Conservation (phyloP, 2,113 vertebrate genomes). For the Pterocles orientalis region DNA sequence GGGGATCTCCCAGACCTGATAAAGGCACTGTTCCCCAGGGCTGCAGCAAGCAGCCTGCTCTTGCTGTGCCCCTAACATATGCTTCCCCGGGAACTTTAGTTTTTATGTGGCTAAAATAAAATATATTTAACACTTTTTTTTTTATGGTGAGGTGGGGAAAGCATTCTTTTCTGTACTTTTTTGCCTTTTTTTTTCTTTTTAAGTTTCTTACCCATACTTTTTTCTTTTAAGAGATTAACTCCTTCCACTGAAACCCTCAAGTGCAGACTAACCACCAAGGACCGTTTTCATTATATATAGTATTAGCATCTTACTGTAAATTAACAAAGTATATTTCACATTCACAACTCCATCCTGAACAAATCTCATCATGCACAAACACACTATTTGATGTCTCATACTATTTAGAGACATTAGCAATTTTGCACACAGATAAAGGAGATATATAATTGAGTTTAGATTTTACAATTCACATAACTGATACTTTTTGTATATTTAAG, state of each 20-base stretch:
- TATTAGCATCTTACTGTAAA: neutral
- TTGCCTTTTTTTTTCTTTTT: neutral
- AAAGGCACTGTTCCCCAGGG: neutral
- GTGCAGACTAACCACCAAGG: neutral
- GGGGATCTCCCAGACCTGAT: constrained; percentile 7
- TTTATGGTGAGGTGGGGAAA: neutral
- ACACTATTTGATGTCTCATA: neutral
- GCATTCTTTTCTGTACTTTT: neutral
- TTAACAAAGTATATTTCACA: neutral
- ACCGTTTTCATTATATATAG: neutral
- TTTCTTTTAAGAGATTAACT: neutral
- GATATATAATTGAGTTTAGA: neutral
- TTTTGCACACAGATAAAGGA: neutral
- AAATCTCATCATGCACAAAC: neutral
- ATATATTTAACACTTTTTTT: neutral
- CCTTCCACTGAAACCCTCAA: neutral
- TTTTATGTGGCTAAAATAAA: neutral
- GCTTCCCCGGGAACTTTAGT: neutral
- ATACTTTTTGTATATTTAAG: neutral
- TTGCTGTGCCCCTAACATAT: neutral
- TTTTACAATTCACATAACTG: neutral
- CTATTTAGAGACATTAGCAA: neutral
- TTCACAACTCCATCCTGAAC: neutral
- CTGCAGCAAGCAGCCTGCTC: neutral
- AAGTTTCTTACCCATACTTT: neutral